These are phyloP conservation scores for Spatula versicolor DNA, from an alignment of 2,797 vertebrate genomes.

Conservation along the genomic window DNA sequence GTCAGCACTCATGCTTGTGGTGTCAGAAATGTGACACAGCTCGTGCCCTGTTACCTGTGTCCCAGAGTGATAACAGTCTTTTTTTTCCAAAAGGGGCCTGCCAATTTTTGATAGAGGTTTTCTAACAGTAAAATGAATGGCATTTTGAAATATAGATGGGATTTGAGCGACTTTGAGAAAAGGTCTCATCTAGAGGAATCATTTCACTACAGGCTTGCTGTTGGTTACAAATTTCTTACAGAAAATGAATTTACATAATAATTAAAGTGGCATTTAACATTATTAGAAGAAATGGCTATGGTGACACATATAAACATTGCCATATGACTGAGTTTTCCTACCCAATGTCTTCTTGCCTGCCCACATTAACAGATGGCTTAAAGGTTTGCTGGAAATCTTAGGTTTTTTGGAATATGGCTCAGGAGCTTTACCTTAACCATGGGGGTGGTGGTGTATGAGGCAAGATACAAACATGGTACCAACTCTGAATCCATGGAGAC, in stretches of 20 bases:
- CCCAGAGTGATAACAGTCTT: background rate
- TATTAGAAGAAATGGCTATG: background rate
- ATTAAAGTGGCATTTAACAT: background rate
- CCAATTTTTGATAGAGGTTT: background rate
- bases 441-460: background rate
- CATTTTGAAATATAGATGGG: background rate
- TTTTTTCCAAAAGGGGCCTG: background rate
- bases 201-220: background rate
- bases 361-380: background rate
- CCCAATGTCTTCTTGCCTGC: background rate
- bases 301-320: background rate
- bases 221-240: background rate
- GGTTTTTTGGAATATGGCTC: background rate
- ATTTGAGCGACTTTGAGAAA: background rate
- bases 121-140: background rate
- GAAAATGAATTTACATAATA: background rate
- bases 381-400: background rate
- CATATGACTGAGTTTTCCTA: background rate
- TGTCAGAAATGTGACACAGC: background rate
- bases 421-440: background rate
- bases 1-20: background rate
- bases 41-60: background rate
- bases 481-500: conserved; percentile 12
- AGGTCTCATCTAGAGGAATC: background rate
- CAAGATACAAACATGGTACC: background rate